These are phyloP conservation scores for Tychaedon coryphoeus DNA, from an alignment of 2,113 vertebrate species.

Conservation along the genomic window DNA sequence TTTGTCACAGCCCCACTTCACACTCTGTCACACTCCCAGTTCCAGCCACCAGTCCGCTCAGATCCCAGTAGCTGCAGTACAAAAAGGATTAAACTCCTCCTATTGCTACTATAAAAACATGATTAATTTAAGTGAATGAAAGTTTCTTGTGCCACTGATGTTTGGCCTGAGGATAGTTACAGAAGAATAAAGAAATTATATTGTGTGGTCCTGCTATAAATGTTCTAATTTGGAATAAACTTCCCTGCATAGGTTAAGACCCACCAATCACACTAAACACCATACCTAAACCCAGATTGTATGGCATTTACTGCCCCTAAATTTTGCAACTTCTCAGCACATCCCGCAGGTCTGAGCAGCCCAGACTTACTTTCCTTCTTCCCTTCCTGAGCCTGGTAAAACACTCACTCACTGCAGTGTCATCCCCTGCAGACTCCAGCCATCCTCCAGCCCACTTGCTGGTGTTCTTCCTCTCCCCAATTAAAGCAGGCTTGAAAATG, in stretches of 20 bases:
- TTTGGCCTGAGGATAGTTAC: not conserved
- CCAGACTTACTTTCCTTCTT: not conserved
- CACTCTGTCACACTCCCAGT: not conserved
- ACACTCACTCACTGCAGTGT: fast-evolving
- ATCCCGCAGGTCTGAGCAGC: not conserved
- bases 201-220: not conserved
- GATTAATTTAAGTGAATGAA: not conserved
- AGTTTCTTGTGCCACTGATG: not conserved
- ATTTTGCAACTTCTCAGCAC: not conserved
- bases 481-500: not conserved
- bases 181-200: not conserved
- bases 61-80: not conserved
- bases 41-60: not conserved
- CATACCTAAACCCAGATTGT: fast-evolving
- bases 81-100: not conserved
- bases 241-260: not conserved
- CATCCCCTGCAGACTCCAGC: not conserved
- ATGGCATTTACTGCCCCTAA: too few relatives aligned
- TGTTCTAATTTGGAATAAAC: not conserved
- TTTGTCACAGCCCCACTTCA: not conserved
- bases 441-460: not conserved
- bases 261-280: not conserved
- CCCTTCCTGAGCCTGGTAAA: not conserved
- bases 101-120: not conserved
- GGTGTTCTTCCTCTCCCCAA: not conserved